Conservation (phyloP, 2,113 vertebrate genomes). For the Brachyistius frenatus region DNA sequence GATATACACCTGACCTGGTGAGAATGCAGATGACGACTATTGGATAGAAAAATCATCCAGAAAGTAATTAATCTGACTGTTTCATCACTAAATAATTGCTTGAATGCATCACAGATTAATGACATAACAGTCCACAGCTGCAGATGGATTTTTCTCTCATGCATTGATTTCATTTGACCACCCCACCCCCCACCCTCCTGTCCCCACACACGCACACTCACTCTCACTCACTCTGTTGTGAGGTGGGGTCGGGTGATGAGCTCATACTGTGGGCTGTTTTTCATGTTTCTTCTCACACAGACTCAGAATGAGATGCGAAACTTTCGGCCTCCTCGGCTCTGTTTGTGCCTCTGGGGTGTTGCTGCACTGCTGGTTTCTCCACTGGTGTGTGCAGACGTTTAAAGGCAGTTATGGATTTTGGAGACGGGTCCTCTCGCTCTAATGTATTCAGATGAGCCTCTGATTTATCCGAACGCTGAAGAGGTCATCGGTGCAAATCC, state of each 20-base stretch:
- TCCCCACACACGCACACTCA: too few relatives aligned
- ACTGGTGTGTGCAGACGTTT: constrained; percentile 43
- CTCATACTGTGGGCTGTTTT: constrained; percentile 61
- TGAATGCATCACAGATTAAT: constrained; percentile 11
- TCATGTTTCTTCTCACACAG: constrained; percentile 35
- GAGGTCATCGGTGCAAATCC: constrained; percentile 56
- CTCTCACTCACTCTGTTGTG: constrained; percentile 21
- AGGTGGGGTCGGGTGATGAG: constrained; percentile 71
- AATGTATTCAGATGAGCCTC: constrained; percentile 38
- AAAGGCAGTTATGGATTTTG: constrained; percentile 41
- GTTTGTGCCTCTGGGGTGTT: constrained; percentile 48
- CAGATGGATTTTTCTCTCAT: background rate
- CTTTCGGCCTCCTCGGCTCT: constrained; percentile 42
- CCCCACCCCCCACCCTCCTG: too few relatives aligned
- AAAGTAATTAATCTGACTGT: too few relatives aligned
- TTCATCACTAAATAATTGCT: background rate
- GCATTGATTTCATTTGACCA: constrained; percentile 1
- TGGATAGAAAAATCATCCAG: too few relatives aligned
- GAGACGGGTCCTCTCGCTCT: constrained; percentile 24
- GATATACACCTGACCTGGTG: too few relatives aligned
- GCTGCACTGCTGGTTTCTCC: constrained; percentile 35
- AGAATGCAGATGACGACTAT: too few relatives aligned
- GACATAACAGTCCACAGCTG: background rate
- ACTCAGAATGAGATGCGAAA: constrained; percentile 45
- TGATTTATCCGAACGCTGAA: constrained; percentile 40